Base-by-base conservation (phyloP, 2,797 vertebrate genomes). In the Rallus crepitans region DNA sequence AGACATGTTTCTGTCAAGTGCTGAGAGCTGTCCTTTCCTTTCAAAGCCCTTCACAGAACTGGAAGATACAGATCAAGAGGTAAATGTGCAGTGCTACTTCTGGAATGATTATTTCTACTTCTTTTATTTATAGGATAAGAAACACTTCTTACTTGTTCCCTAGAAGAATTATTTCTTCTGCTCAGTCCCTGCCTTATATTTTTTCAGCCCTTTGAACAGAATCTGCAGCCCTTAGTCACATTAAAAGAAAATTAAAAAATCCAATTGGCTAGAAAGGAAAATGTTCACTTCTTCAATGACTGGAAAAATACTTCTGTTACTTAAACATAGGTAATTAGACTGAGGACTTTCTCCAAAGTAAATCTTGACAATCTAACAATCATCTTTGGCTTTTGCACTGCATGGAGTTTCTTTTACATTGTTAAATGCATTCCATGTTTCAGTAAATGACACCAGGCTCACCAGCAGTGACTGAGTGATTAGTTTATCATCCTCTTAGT, bases 401-500 rank as follows among this genome's bases (percentile, higher is more conserved):
- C 85, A 55, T 57, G 85, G 94, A 97, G 92, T 96, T 97, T 97
- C 96, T 94, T 95, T 95, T 94, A 96, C 96, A 93, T 96, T 94
- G 92, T 91, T 98, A 97, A 98, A 97, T 73, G 80, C 97, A 97
- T 97, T 97, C 97, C 96, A 82, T 88, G 84, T 98, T 98, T 98
- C 96, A 96, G 97, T 96, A 97, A 97, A 98, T 97, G 97, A 97
- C 97, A 93, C 96, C 96, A 85, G 88, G 96, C 97, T 97, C 98
- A 97, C 97, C 98, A 96, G 95, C 96, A 94, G 91, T 89, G 94
- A 95, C 90, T 95, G 97, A 97, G 96, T 94, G 97, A 97, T 98
- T 97, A 97, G 96, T 98, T 97, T 98, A 97, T 98, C 97, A 86
- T 93, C 96, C 96, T 97, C 97, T 98, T 97, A 97, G 96, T 95